phyloP scores from a whole-genome alignment of 2,888 invertebrate species.

The Perizoma flavofasciatum region DNA sequence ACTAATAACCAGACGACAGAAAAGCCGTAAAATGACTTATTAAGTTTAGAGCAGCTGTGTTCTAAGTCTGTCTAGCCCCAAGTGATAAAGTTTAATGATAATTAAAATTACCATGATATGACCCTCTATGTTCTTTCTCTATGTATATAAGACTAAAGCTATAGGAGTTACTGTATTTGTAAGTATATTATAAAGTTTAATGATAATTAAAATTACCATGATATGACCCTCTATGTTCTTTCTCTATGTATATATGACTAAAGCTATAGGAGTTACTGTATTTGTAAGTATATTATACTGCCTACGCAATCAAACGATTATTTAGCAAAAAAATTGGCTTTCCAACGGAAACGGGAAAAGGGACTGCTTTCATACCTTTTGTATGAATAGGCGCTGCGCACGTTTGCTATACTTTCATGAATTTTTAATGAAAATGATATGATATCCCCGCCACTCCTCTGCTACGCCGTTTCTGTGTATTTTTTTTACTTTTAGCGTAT shows the following conservation, averaged over 20 bases:
- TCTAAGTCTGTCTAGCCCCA: constrained; percentile 38
- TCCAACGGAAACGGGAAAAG: too few relatives aligned
- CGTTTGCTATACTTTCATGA: too few relatives aligned
- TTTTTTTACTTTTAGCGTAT: too few relatives aligned
- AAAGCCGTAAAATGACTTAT: constrained; percentile 54
- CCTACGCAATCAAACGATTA: too few relatives aligned
- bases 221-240: constrained; percentile 30
- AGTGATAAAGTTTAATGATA: constrained; percentile 46
- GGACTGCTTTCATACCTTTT: too few relatives aligned
- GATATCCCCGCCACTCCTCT: too few relatives aligned
- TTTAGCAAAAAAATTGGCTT: too few relatives aligned
- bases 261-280: neutral
- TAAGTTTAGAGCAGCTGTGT: constrained; percentile 53
- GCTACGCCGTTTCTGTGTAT: too few relatives aligned
- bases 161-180: too few relatives aligned
- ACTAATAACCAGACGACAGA: constrained; percentile 44
- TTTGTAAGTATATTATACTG: too few relatives aligned
- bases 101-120: constrained; percentile 39
- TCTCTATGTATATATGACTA: constrained; percentile 4
- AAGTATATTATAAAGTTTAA: constrained; percentile 46
- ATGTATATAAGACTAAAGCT: constrained; percentile 1
- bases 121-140: constrained; percentile 31
- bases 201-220: constrained; percentile 42
- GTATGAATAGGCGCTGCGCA: neutral
- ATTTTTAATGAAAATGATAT: too few relatives aligned